Base-by-base conservation (phyloP, 1,140 invertebrate species). In the Elymnias hypermnestra region DNA sequence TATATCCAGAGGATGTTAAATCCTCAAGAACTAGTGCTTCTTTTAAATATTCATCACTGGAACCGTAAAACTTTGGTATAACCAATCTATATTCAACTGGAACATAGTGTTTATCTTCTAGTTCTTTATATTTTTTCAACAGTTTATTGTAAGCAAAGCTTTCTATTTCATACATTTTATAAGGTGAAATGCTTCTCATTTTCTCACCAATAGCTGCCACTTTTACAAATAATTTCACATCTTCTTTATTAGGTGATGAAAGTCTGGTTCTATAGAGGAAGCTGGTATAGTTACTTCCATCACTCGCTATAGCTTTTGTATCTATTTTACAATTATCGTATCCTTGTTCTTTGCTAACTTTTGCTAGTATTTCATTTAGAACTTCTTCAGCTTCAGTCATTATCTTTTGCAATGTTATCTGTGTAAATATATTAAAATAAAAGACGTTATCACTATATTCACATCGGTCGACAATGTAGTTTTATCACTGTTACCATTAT, bases 21-120 rank as follows among this genome's bases (percentile, higher is more conserved):
- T 82, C 57, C 35, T 78, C 72, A 19, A 78, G 10, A 5, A 79
- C 63, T 3, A 82, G 12, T 0, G 56, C 65, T 29, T 81, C 76
- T 6, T 66, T 52, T 13, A 57, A 45, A 5, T 45, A 40, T 9
- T 52, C 53, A 0, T 51, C 15, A 8, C 50, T 59, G 26, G 39
- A 45, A 0, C 63, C 73, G 28, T 71, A 81, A 28, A 65, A 75
- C 23, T 63, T 42, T 12, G 55, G 40, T 14, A 56, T 53, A 0
- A 45, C 26, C 2, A 67, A 12, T 39, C 57, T 60, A 10, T 72
- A 15, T 6, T 69, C 46, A 8, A 40, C 8, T 0, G 68, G 57
- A 0, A 79, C 33, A 2, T 51, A 42, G 12, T 71, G 9, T 9
- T 53, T 45, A 0, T 60, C 41, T 50, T 82, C 53, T 5, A 83